These are phyloP conservation scores for Labeo catla DNA, from an alignment of 2,113 vertebrate genomes.

Conservation along the genomic window DNA sequence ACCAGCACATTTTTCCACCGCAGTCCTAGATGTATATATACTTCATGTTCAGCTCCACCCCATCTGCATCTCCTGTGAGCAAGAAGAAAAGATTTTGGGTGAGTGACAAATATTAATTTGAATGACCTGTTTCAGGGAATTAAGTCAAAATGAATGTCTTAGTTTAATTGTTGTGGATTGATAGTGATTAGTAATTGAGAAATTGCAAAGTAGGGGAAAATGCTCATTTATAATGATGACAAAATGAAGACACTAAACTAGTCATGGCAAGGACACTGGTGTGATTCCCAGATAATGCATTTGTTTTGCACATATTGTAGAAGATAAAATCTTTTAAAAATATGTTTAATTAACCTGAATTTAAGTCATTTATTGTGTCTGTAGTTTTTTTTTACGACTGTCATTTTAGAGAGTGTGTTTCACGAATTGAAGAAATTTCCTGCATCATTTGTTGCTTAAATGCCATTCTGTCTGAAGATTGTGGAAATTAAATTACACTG, in stretches of 20 bases:
- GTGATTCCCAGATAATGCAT: too few relatives aligned
- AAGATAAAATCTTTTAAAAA: too few relatives aligned
- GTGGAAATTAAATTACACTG: neutral
- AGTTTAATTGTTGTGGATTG: neutral
- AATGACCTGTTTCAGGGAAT: neutral
- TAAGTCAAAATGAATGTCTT: constrained; percentile 4
- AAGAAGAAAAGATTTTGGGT: constrained; percentile 1
- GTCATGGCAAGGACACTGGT: neutral
- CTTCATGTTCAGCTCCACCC: constrained; percentile 17
- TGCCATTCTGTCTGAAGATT: neutral
- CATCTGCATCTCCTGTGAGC: neutral
- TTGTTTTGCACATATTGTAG: too few relatives aligned
- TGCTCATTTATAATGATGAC: neutral
- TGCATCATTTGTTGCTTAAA: too few relatives aligned
- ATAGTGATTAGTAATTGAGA: neutral
- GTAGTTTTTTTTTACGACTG: too few relatives aligned
- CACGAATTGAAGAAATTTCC: too few relatives aligned
- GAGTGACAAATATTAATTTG: neutral
- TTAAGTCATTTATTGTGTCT: too few relatives aligned
- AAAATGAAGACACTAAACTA: too few relatives aligned
- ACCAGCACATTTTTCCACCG: neutral
- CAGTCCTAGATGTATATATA: neutral
- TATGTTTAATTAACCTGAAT: too few relatives aligned
- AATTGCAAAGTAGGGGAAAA: neutral
- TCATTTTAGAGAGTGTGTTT: too few relatives aligned